Conservation (phyloP, 2,888 invertebrate species). For the Ophion obscuratus region DNA sequence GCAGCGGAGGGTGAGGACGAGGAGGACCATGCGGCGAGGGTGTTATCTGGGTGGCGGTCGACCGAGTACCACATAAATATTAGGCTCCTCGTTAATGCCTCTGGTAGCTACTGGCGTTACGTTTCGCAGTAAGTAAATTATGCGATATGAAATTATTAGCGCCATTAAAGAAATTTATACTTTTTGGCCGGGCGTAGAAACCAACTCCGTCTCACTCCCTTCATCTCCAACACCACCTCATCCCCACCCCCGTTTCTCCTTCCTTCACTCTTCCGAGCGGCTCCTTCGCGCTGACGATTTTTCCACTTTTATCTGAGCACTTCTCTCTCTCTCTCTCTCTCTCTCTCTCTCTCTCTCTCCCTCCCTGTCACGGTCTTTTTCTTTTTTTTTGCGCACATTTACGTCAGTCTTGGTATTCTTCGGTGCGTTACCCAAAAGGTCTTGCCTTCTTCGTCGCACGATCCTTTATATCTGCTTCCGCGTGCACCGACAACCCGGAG, state of each 20-base stretch:
- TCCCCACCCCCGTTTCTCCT: slow-evolving; percentile 31
- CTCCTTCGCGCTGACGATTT: slow-evolving; percentile 73
- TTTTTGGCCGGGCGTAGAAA: slow-evolving; percentile 74
- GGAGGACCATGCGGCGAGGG: slow-evolving; percentile 75
- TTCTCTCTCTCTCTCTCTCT: slow-evolving; percentile 56
- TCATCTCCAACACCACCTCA: slow-evolving; percentile 41
- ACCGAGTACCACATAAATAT: slow-evolving; percentile 84
- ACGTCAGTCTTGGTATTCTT: slow-evolving; percentile 37
- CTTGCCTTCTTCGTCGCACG: slow-evolving; percentile 24
- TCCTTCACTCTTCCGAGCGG: slow-evolving; percentile 52
- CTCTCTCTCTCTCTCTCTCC: slow-evolving; percentile 42
- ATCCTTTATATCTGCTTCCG: slow-evolving; percentile 42
- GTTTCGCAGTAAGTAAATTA: slow-evolving; percentile 85
- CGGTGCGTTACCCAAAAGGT: slow-evolving; percentile 24
- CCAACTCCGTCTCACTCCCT: slow-evolving; percentile 65
- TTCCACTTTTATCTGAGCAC: slow-evolving; percentile 69
- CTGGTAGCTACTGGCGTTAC: slow-evolving; percentile 84
- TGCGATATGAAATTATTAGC: slow-evolving; percentile 84
- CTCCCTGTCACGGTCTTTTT: slow-evolving; percentile 35
- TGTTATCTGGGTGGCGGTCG: slow-evolving; percentile 83
- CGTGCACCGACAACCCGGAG: slow-evolving; percentile 50
- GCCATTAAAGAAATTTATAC: slow-evolving; percentile 84
- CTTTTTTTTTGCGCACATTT: slow-evolving; percentile 33
- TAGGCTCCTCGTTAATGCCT: slow-evolving; percentile 84
- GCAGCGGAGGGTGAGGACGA: slow-evolving; percentile 65